Evolutionary conservation across 2,797 vertebrate genomes (phyloP), one percentile per base, ranked within the genome.

Genomic region (Leptoclinus maculatus): DNA sequence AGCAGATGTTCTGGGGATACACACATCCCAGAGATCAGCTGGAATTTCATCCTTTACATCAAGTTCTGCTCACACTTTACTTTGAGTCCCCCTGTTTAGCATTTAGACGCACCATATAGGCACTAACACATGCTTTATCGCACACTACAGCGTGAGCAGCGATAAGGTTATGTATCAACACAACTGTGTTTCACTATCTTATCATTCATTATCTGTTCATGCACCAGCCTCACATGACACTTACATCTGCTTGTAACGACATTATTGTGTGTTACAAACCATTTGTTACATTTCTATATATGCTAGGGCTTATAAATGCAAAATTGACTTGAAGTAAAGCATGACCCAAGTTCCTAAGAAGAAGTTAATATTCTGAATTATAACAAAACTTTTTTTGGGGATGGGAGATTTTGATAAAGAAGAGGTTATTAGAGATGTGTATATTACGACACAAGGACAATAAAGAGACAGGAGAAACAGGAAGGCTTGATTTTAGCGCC

Each of bases 1-100:
- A 53, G 17, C 79, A 87, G 76, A 85, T 84, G 68, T 78, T 84
- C 17, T 45, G 38, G 9, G 47, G 66, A 87, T 32, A 66, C 39
- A 69, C 19, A 66, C 17, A 68, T n/a, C 34, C 3, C 34, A 53
- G 29, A 59, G 65, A 64, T 78, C 41, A 72, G 47, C 53, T 74
- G 34, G 56, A 74, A 76, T 65, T 12, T 51, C 25, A 59, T 39
- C 21, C 16, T 21, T 27, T 53, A 14, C 49, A 32, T 75, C n/a
- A 41, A 4, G 19, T 43, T 74, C 25, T 3, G 10, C 7, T n/a
- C 14, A 53, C n/a, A 73, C 10, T 41, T 60, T 32, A 43, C 19
- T 23, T 27, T 57, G 39, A 41, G 29, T 34, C 13, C 2, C 16
- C 4, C 1, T 17, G n/a, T 62, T 59, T 25, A 65, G n/a, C 32